Conservation (phyloP, 2,797 vertebrate species). For the Lophius americanus region DNA sequence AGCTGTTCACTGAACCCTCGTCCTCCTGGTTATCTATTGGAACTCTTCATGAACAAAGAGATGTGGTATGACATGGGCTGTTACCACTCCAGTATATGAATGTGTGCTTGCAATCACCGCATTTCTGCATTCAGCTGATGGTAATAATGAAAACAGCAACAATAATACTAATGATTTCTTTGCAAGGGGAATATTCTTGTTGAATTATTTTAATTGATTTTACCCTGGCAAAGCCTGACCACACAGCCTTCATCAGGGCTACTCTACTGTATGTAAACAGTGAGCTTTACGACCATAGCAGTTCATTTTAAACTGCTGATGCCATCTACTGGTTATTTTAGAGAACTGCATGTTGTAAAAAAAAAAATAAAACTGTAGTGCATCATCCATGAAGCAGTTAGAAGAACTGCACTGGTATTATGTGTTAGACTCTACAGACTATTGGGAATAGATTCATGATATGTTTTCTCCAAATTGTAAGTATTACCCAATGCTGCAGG, state of each 20-base stretch:
- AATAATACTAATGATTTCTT: not conserved
- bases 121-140: not conserved
- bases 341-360: slow-evolving; percentile 54
- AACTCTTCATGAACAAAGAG: slow-evolving; percentile 10
- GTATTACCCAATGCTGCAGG: slow-evolving; percentile 19
- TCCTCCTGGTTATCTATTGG: no score
- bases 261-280: slow-evolving; percentile 2
- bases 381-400: slow-evolving; percentile 55
- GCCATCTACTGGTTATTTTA: slow-evolving; percentile 76
- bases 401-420: not conserved
- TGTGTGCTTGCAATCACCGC: not conserved
- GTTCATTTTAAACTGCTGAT: slow-evolving; percentile 64
- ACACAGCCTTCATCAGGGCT: not conserved
- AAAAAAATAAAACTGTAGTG: slow-evolving; percentile 13
- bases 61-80: not conserved
- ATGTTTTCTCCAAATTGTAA: slow-evolving; percentile 16
- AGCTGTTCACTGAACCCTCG: no score
- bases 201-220: no score
- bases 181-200: no score
- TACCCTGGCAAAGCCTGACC: slow-evolving; percentile 10
- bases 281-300: slow-evolving; percentile 22
- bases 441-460: slow-evolving; percentile 8
- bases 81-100: not conserved
- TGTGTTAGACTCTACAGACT: not conserved
- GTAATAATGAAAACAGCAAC: not conserved